Evolutionary conservation across 1,140 invertebrate genomes (phyloP).

Genomic region (Macrocentrus cingulum): DNA sequence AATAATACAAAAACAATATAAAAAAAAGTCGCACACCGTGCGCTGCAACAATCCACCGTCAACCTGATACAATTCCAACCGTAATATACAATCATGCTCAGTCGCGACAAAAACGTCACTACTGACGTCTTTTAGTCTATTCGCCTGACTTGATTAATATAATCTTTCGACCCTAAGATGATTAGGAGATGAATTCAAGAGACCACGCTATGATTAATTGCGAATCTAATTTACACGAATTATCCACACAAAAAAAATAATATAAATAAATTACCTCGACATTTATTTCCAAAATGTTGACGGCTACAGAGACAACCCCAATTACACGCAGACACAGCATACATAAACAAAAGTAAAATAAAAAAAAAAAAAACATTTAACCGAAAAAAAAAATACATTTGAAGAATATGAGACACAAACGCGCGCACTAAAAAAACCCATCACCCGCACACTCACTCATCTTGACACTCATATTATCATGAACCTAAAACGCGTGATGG

Average conservation of each 20-base stretch:
- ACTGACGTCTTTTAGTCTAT: background rate
- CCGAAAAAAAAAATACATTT: slow-evolving; percentile 16
- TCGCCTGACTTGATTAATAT: slow-evolving; percentile 29
- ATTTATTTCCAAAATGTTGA: background rate
- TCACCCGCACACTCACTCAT: slow-evolving; percentile 33
- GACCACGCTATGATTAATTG: slow-evolving; percentile 19
- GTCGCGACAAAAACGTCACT: slow-evolving; percentile 14
- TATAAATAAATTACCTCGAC: slow-evolving; percentile 3
- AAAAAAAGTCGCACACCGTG: slow-evolving; percentile 22
- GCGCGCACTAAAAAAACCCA: slow-evolving; percentile 26
- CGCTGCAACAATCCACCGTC: slow-evolving; percentile 23
- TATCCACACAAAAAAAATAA: slow-evolving; percentile 24
- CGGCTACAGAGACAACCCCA: slow-evolving; percentile 18
- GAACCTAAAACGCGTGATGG: slow-evolving; percentile 17
- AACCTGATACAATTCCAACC: slow-evolving; percentile 29
- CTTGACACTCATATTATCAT: slow-evolving; percentile 17
- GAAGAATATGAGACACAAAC: slow-evolving; percentile 23
- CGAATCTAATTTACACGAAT: slow-evolving; percentile 23
- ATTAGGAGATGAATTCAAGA: slow-evolving; percentile 27
- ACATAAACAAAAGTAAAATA: slow-evolving; percentile 19
- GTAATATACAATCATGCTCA: slow-evolving; percentile 27
- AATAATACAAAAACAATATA: slow-evolving; percentile 31
- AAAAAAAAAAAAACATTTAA: too few relatives aligned
- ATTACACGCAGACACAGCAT: slow-evolving; percentile 16
- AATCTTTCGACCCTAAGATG: slow-evolving; percentile 42